Base-by-base conservation (phyloP, 1,140 invertebrate genomes). In the Nasonia vitripennis region DNA sequence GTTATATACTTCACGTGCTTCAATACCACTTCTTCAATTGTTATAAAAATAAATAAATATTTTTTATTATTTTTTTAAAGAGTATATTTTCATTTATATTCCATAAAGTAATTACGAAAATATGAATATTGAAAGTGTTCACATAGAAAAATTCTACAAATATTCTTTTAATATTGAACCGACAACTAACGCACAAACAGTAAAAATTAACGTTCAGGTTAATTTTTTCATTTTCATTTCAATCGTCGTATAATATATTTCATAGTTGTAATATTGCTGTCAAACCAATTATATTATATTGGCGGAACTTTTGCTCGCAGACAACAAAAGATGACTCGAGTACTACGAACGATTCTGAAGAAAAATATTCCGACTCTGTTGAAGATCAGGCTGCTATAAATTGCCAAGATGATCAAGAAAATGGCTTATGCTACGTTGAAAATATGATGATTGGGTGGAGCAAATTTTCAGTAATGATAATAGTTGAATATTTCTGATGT, bases 401-500 rank as follows among this genome's bases (percentile, higher is more conserved):
- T 20, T 34, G 27, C 27, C 77, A 78, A 86, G 74, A 12, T 17
- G 31, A 27, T 27, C 27, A 79, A 62, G 17, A 62, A 20, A n/a
- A 78, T 51, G 86, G 87, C 10, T 12, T 87, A 20, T 37, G 78
- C 31, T 86, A 85, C 48, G n/a, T 91, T 0, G 83, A 86, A 55
- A 78, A 78, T 14, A 81, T 90, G 68, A 91, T 91, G 90, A 20
- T 81, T 20, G 41, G 79, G 12, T 91, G 90, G 90, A 89, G 89
- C 10, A 55, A 86, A 78, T 84, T 87, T 74, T 73, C 86, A 78
- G 87, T 89, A 87, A 41, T 51, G 34, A 23, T 62, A 6, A 11
- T 27, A 23, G 17, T 70, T 73, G 27, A 34, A 48, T 27, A 73
- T 23, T 45, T 34, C 20, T 31, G 2, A 34, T 23, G 78, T 83